Percentiles rank a stretch among this genome's conserved stretches.
These are phyloP conservation scores for Bryconaethiops microstoma DNA, from an alignment of 2,797 vertebrate genomes.

Conservation along the genomic window DNA sequence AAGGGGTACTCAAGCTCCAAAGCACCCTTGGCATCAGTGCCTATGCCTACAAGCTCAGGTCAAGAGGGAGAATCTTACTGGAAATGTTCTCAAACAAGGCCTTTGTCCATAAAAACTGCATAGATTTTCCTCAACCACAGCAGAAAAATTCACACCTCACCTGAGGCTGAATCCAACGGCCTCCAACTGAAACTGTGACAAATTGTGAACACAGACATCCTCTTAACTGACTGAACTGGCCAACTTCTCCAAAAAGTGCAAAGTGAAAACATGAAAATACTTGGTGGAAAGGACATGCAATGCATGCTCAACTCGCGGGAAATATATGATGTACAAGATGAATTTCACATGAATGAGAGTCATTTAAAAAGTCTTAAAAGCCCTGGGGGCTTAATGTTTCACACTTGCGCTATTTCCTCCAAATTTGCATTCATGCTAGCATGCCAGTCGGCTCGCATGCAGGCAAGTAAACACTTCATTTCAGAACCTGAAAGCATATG, in stretches of 20 bases:
- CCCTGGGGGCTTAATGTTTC: not conserved
- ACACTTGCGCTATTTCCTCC: not conserved
- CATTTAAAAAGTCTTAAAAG: slow-evolving; percentile 5
- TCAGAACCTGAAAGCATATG: not conserved
- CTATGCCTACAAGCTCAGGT: slow-evolving; percentile 16
- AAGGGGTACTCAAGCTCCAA: not conserved
- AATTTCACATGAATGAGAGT: not conserved
- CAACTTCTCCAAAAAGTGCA: no score
- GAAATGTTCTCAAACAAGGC: slow-evolving; percentile 19
- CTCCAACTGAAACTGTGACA: not conserved
- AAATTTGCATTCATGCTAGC: not conserved
- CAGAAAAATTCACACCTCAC: not conserved
- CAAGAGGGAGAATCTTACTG: slow-evolving; percentile 19
- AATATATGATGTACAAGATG: not conserved
- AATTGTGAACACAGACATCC: no score
- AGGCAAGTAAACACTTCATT: not conserved
- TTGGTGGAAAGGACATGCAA: not conserved
- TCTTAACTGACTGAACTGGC: not conserved
- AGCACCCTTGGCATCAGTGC: not conserved
- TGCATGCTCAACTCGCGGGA: no score
- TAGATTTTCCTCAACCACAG: slow-evolving; percentile 16
- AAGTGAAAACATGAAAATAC: not conserved
- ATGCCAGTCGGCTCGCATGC: not conserved
- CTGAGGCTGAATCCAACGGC: not conserved
- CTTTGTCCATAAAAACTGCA: slow-evolving; percentile 22